Conservation (phyloP, 2,113 vertebrate species). For the Ursus arctos region DNA sequence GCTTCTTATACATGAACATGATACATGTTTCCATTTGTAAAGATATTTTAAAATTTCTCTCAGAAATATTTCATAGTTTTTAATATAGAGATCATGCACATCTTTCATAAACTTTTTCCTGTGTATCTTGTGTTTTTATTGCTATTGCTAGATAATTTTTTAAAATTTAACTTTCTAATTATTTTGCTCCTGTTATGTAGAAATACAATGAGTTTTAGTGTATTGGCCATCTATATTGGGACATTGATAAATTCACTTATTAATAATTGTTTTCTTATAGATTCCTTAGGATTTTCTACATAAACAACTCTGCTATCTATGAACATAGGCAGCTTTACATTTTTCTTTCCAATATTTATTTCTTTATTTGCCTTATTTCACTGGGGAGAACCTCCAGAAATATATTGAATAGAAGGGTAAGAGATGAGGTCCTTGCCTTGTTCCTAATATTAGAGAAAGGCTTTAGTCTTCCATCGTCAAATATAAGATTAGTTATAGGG, state of each 20-base stretch:
- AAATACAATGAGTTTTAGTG: background rate
- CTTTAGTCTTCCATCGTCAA: background rate
- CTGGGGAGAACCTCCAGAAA: background rate
- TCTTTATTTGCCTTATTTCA: slow-evolving; percentile 31
- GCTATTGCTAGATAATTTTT: background rate
- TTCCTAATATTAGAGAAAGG: background rate
- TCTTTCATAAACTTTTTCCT: background rate
- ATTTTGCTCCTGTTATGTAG: background rate
- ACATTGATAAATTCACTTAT: background rate
- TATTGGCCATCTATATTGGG: background rate
- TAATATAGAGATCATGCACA: background rate
- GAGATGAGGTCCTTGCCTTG: background rate
- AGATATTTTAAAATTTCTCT: background rate
- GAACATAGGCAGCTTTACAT: background rate
- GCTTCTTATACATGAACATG: background rate
- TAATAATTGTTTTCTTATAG: background rate
- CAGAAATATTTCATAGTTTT: background rate
- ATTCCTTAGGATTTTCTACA: background rate
- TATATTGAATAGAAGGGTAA: background rate
- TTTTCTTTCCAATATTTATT: background rate
- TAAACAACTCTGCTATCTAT: background rate
- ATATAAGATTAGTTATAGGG: background rate
- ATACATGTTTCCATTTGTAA: background rate
- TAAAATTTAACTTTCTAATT: background rate
- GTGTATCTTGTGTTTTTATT: background rate